phyloP scores from a whole-genome alignment of 2,888 invertebrate species.

The Heliconius aoede region DNA sequence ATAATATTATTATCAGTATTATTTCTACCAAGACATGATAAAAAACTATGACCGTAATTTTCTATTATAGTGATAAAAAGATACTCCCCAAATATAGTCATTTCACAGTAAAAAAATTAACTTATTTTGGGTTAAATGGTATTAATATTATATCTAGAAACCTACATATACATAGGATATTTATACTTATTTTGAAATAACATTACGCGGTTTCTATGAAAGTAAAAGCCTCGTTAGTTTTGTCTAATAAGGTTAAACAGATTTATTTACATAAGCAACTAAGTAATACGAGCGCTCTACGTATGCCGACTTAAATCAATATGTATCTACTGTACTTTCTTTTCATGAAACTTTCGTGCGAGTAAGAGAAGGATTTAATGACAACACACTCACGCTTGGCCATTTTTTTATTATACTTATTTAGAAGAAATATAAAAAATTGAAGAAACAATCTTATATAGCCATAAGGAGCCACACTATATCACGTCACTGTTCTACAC shows the following conservation, averaged over 20 bases:
- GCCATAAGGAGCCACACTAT: no score
- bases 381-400: no score
- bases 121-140: background rate
- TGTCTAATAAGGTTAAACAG: slow-evolving; percentile 20
- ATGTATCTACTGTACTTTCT: background rate
- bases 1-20: background rate
- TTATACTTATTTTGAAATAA: background rate
- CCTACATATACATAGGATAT: no score
- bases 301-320: slow-evolving; percentile 3
- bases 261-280: slow-evolving; percentile 4
- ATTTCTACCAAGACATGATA: background rate
- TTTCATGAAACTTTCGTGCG: background rate
- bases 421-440: no score
- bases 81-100: background rate
- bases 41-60: background rate
- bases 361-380: background rate
- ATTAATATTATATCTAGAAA: background rate
- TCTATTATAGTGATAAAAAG: background rate
- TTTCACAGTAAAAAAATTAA: background rate
- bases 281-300: background rate
- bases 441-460: no score
- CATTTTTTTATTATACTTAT: no score
- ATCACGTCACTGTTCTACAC: no score
- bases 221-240: slow-evolving; percentile 13
- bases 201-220: background rate